Percentiles rank a stretch among this genome's conserved stretches.
Conservation (phyloP, 1,140 invertebrate genomes). For the Hormaphis cornu region DNA sequence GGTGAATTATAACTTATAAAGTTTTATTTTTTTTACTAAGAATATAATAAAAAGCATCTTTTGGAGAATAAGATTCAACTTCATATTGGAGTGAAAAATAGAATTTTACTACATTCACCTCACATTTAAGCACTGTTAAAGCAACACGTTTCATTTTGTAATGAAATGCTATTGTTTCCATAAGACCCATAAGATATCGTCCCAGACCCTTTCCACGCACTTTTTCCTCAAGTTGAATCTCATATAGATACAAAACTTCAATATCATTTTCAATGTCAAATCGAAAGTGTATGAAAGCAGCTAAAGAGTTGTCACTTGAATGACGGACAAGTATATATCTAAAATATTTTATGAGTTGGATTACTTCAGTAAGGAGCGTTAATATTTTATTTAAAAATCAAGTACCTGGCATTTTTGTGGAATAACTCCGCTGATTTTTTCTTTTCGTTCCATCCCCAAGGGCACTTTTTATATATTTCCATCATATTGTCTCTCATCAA, state of each 20-base stretch:
- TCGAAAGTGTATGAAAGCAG: constrained; percentile 67
- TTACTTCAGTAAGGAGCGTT: too few species aligned
- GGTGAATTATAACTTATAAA: too few species aligned
- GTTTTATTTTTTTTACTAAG: constrained; percentile 28
- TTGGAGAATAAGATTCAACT: constrained; percentile 37
- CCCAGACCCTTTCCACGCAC: constrained; percentile 64
- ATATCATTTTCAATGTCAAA: constrained; percentile 70
- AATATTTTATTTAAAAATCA: background rate
- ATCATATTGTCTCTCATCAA: constrained; percentile 54
- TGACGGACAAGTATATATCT: constrained; percentile 55
- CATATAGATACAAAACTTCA: constrained; percentile 76
- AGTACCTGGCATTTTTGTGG: constrained; percentile 54
- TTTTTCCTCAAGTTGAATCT: constrained; percentile 62
- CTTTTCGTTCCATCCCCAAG: constrained; percentile 63
- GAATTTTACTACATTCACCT: constrained; percentile 56
- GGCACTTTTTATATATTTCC: constrained; percentile 53
- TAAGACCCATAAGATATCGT: constrained; percentile 64
- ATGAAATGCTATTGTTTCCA: constrained; percentile 64
- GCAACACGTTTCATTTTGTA: constrained; percentile 68
- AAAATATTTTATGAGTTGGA: background rate
- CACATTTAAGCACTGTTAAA: constrained; percentile 70
- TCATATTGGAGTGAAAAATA: constrained; percentile 44
- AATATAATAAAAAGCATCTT: constrained; percentile 31
- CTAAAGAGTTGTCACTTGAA: constrained; percentile 44
- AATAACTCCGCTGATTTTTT: constrained; percentile 61